Percentiles rank a stretch among this genome's conserved stretches.
These are phyloP conservation scores for Epinephelus coioides DNA, from an alignment of 2,797 vertebrate genomes.

Conservation along the genomic window DNA sequence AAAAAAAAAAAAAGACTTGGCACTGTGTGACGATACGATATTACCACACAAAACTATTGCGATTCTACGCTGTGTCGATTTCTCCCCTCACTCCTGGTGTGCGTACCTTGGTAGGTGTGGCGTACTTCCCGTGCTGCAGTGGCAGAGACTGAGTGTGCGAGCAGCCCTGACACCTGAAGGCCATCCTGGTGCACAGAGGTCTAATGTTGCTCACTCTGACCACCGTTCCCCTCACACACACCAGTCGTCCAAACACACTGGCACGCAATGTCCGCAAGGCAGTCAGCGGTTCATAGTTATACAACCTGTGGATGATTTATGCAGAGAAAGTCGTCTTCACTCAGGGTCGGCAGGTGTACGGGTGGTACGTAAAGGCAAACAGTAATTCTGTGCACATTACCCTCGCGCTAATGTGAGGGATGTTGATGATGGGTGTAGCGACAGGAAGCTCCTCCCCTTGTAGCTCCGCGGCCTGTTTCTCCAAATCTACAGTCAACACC, in stretches of 20 bases:
- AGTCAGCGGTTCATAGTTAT: constrained; percentile 94
- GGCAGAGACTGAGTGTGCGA: constrained; percentile 87
- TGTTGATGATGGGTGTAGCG: constrained; percentile 90
- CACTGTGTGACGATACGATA: too few relatives aligned
- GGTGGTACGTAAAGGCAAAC: background rate
- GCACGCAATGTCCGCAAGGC: constrained; percentile 91
- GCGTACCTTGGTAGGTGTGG: constrained; percentile 91
- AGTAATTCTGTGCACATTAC: constrained; percentile 71
- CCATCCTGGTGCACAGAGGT: constrained; percentile 93
- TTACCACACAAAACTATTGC: too few relatives aligned
- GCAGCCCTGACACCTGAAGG: constrained; percentile 91
- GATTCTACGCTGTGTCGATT: too few relatives aligned
- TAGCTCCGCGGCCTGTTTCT: constrained; percentile 92
- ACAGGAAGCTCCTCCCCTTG: constrained; percentile 90
- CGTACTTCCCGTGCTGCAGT: constrained; percentile 93
- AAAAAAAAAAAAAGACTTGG: background rate
- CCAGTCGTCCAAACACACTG: constrained; percentile 93
- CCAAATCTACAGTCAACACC: constrained; percentile 95
- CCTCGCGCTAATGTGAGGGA: constrained; percentile 94
- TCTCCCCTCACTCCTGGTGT: too few relatives aligned
- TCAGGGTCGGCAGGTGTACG: background rate
- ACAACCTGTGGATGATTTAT: constrained; percentile 84
- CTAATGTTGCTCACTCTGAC: constrained; percentile 96
- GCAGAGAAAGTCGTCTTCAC: background rate
- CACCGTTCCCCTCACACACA: constrained; percentile 93